Base-by-base conservation (phyloP, 2,797 vertebrate genomes). In the Neopelma chrysocephalum region DNA sequence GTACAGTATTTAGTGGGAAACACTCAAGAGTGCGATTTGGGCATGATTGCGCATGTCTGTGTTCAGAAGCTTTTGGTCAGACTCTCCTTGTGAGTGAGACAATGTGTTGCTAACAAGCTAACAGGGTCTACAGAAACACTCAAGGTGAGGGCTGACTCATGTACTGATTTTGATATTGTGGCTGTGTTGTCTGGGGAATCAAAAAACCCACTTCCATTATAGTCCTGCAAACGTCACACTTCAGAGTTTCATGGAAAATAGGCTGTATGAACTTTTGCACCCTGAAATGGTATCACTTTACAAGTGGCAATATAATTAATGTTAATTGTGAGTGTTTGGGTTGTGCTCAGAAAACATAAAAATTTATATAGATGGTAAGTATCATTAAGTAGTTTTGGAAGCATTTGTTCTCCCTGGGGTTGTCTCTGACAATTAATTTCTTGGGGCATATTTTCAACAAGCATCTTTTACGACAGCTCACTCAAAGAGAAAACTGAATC, bases 21-120 rank as follows among this genome's bases (percentile, higher is more conserved):
- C 36, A 43, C 32, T 89, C 34, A 68, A 45, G 38, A 31, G 23
- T n/a, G 43, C 38, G 57, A 3, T 90, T 87, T 53, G 73, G 48
- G 11, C 32, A 50, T 50, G 34, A 80, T 0, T 15, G 20, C 0
- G 0, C 9, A 6, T 38, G 21, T 73, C 18, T 1, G 1, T 1
- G 1, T 76, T 81, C 50, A 78, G 89, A 57, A 81, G 40, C 47
- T 85, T 94, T 71, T 77, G 61, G 42, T 65, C 73, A 80, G 43
- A 29, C 11, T 68, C 9, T 65, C 20, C 26, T 36, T 32, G 12
- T 47, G 12, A 56, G 27, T 22, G 47, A 92, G 66, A 72, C 7
- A 11, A 61, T 60, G 48, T 66, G 54, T 16, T 84, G 51, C n/a
- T 80, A 87, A 27, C 34, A 23, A 82, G 27, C 27, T 73, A 90